Evolutionary conservation across 2,113 vertebrate species (phyloP), one percentile per base, ranked within the genome.

Genomic region (Bufo gargarizans): DNA sequence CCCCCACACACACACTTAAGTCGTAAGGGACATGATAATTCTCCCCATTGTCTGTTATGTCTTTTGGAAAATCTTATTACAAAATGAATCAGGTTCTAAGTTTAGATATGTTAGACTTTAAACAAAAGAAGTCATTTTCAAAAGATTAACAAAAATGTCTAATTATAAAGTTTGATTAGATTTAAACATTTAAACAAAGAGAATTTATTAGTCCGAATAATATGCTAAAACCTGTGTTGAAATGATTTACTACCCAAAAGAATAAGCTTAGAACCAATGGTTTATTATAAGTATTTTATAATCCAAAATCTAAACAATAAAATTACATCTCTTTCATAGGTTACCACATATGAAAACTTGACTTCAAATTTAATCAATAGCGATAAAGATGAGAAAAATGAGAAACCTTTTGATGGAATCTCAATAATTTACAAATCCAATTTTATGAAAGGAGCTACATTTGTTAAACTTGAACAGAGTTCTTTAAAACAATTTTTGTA

Each of bases 401-500:
- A 76, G 19, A 59, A 58, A 33, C 59, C 50, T 59, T 59, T 80
- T 56, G 13, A 58, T 16, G 14, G 53, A 79, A 80, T 58, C 55
- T 33, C 19, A 33, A 77, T 55, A 9, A 78, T 22, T 55, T 56
- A 16, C 4, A 84, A 84, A 84, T n/a, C 4, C 9, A 69, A 33
- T 11, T 33, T 20, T 53, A 6, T 49, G 20, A 90, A 90, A 90
- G 86, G 91, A 89, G 89, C 89, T 90, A 89, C 72, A 91, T 89
- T 91, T 83, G 67, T 20, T 69, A 53, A 61, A 69, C n/a, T 69
- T 13, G 55, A 84, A 63, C 80, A 47, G 6, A 61, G 33, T 47
- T 47, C 58, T 49, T 50, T 89, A 87, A 90, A 58, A 86, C 86
- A 45, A 83, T 93, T 93, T 94, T 93, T 93, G 91, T 93, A 90